Base-by-base conservation (phyloP, 2,797 vertebrate species). In the Peromyscus melanophrys region DNA sequence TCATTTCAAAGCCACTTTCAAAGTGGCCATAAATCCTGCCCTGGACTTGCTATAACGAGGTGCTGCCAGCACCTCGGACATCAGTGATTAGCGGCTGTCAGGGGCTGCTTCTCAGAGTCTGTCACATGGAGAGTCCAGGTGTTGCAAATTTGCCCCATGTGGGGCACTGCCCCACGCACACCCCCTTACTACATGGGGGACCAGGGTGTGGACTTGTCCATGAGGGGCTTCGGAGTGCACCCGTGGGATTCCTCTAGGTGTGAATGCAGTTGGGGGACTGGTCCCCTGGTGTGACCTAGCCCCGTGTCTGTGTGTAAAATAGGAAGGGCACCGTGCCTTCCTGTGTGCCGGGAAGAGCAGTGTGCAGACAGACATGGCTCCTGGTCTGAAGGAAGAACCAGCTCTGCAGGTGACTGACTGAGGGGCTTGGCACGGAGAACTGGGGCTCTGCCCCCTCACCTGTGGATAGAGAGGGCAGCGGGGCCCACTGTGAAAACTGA, bases 1-100 rank as follows among this genome's bases (percentile, higher is more conserved):
- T 97, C 92, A 67, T 97, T 97, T 97, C 97, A 97, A 97, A 97
- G 95, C 96, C 96, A 86, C 97, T 97, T 97, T 95, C 95, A 86
- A 98, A 97, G 89, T 86, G 95, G 96, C 92, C 80, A 93, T 98
- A 97, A 97, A 97, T 98, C 97, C 97, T 97, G 81, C 23, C 61
- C 14, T 1, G 87, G 89, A 92, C 10, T 3, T 93, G 92, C 94
- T 91, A 59, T 78, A 94, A 94, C 6, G 1, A 96, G 95, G 61
- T 40, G 75, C 94, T 93, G 93, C 80, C 90, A 65, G 65, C 1
- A 11, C 88, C 85, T 83, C 0, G 0, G 90, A 69, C 6, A 2
- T 94, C 92, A 65, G 83, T 77, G 76, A 95, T 93, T 87, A 97
- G 95, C 78, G 1, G 55, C 49, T 73, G 77, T 92, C 81, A 63